A percentile compares a stretch with the other conserved stretches of the same genome.
Conservation (phyloP, 2,888 invertebrate genomes). For the Nudaria mundana region DNA sequence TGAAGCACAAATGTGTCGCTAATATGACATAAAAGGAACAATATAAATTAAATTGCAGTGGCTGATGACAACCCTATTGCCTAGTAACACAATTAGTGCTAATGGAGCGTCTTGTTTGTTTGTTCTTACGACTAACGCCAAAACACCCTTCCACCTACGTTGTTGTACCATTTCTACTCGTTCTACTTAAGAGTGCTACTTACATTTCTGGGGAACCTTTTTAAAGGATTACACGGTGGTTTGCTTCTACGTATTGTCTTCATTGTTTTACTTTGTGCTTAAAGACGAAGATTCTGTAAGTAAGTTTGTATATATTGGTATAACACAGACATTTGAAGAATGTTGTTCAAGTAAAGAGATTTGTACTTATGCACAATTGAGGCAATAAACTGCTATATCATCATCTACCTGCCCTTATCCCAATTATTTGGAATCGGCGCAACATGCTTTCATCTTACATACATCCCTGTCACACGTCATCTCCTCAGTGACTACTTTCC, state of each 20-base stretch:
- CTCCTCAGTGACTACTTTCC: too few species aligned
- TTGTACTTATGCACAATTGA: too few species aligned
- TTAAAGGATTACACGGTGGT: conserved; percentile 19
- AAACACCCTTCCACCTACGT: conserved; percentile 22
- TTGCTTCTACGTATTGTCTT: conserved; percentile 5
- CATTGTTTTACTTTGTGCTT: conserved; percentile 3
- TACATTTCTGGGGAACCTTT: conserved; percentile 20
- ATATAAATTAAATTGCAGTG: background rate
- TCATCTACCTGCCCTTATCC: too few species aligned
- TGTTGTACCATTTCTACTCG: conserved; percentile 13
- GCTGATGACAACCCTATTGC: conserved; percentile 5
- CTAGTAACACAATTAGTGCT: conserved; percentile 50
- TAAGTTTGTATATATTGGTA: too few species aligned
- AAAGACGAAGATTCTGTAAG: background rate
- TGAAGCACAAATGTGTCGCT: too few species aligned
- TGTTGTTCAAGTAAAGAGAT: too few species aligned
- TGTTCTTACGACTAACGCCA: conserved; percentile 39
- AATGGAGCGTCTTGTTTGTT: conserved; percentile 56
- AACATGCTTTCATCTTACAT: too few species aligned
- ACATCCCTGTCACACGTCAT: too few species aligned
- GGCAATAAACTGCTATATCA: too few species aligned
- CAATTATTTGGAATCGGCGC: too few species aligned
- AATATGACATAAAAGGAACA: background rate
- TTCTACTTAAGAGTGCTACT: conserved; percentile 19
- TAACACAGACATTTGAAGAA: too few species aligned